Evolutionary conservation across 2,113 vertebrate genomes (phyloP), one percentile per base, ranked within the genome.

Genomic region (Micronycteris hirsuta): DNA sequence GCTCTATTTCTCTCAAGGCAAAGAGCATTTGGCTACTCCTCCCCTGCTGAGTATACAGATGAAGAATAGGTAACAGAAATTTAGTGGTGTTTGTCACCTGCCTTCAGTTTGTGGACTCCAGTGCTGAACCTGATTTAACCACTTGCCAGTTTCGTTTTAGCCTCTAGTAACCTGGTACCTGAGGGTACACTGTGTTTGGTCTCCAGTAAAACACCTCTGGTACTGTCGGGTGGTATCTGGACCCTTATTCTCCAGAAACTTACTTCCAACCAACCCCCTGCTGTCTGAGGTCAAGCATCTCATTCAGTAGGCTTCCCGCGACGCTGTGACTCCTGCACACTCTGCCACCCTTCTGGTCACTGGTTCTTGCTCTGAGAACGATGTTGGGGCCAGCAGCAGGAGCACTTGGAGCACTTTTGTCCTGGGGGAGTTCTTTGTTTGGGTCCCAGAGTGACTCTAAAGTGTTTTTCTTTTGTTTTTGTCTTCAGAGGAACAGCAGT

Each of bases 331-430:
- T 84, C 43, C 38, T 91, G n/a, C 24, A 71, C 65, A 86, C 38
- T 88, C 11, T 76, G 68, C 80, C 67, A 65, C 33, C 41, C 70
- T 94, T 92, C 81, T 81, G 63, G 85, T 94, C 96, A 12, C 94
- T 94, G 49, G 61, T 91, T 95, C 70, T 96, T 93, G 63, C 73
- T 96, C 86, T 93, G 45, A 94, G 85, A 91, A 86, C 67, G 52
- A 36, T 95, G 33, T 83, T 92, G 92, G 87, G 76, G 82, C 45
- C 86, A 91, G 61, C 91, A 94, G 67, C 89, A 81, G 77, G 61
- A 90, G 74, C 43, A 17, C 16, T 81, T 52, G 77, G 49, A 90
- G 74, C 26, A 4, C 11, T 89, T 74, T 87, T 94, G 76, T 92
- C 96, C 74, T 94, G 86, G 92, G 52, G 52, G 41, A 83, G n/a